Evolutionary conservation across 2,797 vertebrate species (phyloP), one percentile per base, ranked within the genome.

Genomic region (Amniataba percoides): DNA sequence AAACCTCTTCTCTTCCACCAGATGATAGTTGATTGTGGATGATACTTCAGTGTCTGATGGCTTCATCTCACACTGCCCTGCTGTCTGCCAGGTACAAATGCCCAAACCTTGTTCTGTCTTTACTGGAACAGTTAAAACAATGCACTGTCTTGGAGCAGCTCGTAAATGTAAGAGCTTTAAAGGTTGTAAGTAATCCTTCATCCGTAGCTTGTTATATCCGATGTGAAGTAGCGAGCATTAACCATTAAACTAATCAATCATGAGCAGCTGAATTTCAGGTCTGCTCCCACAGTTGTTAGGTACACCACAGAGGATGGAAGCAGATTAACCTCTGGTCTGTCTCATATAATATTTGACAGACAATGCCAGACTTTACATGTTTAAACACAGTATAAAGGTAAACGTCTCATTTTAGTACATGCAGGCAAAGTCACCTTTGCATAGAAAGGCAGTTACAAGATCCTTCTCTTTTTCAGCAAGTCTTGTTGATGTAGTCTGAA

Each of bases 1-100:
- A 59, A 72, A 86, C 46, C 57, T 72, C 57, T 72, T 66, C 16
- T 52, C 43, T 62, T 66, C 48, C 25, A 48, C 55, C 11, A 7
- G 6, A 49, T 55, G 71, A 71, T 74, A 65, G 65, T 48, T 87
- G 72, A 86, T 89, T 88, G 75, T 73, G 71, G 78, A 75, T 76
- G 71, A 63, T 83, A 55, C 63, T 87, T 77, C 56, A 75, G 75
- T 71, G 45, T 63, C 68, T 79, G 57, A 81, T 61, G 67, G 68
- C 66, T 45, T 59, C 71, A 58, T 42, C 74, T 79, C 18, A 73
- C 53, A 62, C 63, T 25, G 21, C 7, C 3, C 0, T 12, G 19
- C 51, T 70, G 21, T 73, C 40, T 23, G 49, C 0, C 58, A 23
- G 52, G 21, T n/a, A 43, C 4, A 51, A 58, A 12, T 75, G 3